Evolutionary conservation across 2,888 invertebrate genomes (phyloP), one percentile per base, ranked within the genome.

Genomic region (Mamestra brassicae): DNA sequence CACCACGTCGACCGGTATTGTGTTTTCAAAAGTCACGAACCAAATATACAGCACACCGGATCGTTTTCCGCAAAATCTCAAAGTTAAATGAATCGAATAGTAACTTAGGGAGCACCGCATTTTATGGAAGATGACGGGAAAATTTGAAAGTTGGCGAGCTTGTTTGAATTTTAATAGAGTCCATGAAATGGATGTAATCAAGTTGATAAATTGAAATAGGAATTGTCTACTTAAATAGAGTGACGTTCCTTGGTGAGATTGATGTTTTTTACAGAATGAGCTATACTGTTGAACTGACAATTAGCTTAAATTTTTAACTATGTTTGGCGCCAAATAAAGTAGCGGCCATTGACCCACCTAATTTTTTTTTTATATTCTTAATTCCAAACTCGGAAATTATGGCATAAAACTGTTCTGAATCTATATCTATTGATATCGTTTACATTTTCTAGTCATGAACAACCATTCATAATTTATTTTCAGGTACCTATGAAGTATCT

Each of bases 51-150:
- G n/a, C 17, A n/a, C 3, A 38, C 34, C 42, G 61, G 58, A 47
- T 38, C 34, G 52, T 17, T 57, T 79, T 47, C 47, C 57, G 11
- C n/a, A 26, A 65, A 76, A 81, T 62, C 52, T 69, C 10, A 63
- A 80, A 80, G 64, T 81, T 63, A 69, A 81, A 60, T 69, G 69
- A 78, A 78, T 36, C 58, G 45, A 26, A 7, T 64, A 34, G 8
- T 57, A 60, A 68, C 63, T 60, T 34, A 15, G 45, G 11, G n/a
- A 52, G 26, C 42, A 42, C 13, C 45, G 38, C 45, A 11, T 34
- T 68, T 65, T 68, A 65, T 50, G 55, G 42, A 34, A 11, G 61
- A 57, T 38, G 34, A 26, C 45, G 8, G 50, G 26, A 68, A 65
- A 52, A 68, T 60, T 67, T 74, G 47, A 58, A 74, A 66, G 74